These are phyloP conservation scores for Etheostoma nigrum DNA, from an alignment of 2,797 vertebrate genomes.

Conservation along the genomic window DNA sequence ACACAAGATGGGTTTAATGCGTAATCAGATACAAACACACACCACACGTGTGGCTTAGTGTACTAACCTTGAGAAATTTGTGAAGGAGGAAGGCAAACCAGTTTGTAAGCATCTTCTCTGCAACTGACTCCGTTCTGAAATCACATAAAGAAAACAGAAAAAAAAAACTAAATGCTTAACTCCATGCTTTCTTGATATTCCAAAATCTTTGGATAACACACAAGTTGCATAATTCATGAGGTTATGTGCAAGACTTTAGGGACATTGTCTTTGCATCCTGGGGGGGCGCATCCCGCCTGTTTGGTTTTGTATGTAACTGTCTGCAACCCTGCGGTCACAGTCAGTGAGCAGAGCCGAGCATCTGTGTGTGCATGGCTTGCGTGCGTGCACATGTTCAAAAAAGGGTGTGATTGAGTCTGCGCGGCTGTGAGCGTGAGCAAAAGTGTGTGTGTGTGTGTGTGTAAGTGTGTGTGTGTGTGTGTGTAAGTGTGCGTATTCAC, in stretches of 20 bases:
- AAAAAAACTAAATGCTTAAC: slow-evolving; percentile 20
- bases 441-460: slow-evolving; percentile 27
- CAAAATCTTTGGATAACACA: slow-evolving; percentile 28
- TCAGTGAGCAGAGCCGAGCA: slow-evolving; percentile 51
- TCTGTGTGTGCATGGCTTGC: slow-evolving; percentile 38
- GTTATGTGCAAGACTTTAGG: slow-evolving; percentile 31
- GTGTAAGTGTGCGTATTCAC: slow-evolving; percentile 44
- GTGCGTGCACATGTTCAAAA: slow-evolving; percentile 20
- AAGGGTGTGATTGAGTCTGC: slow-evolving; percentile 30
- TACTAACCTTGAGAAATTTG: slow-evolving; percentile 87
- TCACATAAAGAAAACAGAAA: slow-evolving; percentile 20
- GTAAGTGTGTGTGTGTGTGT: slow-evolving; percentile 15
- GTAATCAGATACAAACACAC: background rate
- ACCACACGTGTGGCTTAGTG: slow-evolving; percentile 5
- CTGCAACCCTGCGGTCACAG: slow-evolving; percentile 58
- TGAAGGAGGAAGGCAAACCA: slow-evolving; percentile 99
- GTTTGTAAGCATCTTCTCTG: slow-evolving; percentile 99
- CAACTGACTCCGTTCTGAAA: slow-evolving; percentile 95
- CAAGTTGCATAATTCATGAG: slow-evolving; percentile 56
- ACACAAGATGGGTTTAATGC: background rate
- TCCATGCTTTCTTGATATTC: slow-evolving; percentile 25
- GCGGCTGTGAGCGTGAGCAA: slow-evolving; percentile 3
- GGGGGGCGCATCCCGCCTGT: slow-evolving; percentile 16
- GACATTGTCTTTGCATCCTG: slow-evolving; percentile 46
- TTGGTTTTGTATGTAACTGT: slow-evolving; percentile 33